These are phyloP conservation scores for Sitobion miscanthi DNA, from an alignment of 1,140 invertebrate species.

Conservation along the genomic window DNA sequence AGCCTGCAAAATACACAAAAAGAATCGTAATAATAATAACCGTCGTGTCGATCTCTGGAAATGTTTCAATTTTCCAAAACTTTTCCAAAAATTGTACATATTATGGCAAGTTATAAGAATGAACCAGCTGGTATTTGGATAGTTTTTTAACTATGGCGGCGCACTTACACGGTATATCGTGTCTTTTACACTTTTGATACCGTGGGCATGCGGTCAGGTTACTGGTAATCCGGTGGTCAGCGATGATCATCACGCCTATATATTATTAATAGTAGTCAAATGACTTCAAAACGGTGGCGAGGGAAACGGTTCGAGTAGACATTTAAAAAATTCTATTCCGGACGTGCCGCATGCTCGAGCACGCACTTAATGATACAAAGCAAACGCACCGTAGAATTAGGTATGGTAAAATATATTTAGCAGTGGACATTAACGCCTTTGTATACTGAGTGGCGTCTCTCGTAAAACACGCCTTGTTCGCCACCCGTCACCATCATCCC, in stretches of 20 bases:
- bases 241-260: not conserved
- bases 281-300: not conserved
- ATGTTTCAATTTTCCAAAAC: not conserved
- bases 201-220: not conserved
- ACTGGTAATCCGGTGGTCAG: not conserved
- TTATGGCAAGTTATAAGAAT: not conserved
- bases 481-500: not conserved
- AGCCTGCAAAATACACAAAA: not conserved
- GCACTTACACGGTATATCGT: too few species aligned
- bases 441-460: not conserved
- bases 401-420: conserved; percentile 10
- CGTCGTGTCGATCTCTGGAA: not conserved
- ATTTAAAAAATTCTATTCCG: not conserved
- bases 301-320: not conserved
- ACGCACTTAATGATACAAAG: not conserved
- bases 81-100: not conserved
- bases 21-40: not conserved
- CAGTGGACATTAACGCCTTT: conserved; percentile 1
- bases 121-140: too few species aligned
- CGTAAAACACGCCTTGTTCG: not conserved
- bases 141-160: not conserved
- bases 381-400: not conserved
- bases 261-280: not conserved
- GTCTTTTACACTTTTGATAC: too few species aligned
- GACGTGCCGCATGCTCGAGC: not conserved